Evolutionary conservation across 2,113 vertebrate species (phyloP), one percentile per base, ranked within the genome.

Genomic region (Pelvicachromis taeniatus): DNA sequence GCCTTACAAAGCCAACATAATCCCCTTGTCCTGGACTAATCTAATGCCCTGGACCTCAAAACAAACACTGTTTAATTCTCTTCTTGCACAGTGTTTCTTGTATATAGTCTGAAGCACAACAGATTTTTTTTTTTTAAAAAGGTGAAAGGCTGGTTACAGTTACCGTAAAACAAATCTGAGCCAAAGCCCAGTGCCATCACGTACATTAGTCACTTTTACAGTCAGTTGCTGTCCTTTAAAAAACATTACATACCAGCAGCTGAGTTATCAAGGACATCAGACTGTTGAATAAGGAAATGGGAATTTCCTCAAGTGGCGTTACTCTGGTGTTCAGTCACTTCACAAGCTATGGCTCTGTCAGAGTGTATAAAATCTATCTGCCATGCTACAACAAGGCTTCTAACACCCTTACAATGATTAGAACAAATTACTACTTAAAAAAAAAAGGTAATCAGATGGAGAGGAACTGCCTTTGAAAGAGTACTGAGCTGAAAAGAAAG

Each of bases 11-110:
- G 88, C 89, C 89, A 90, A 81, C 81, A 77, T 94, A 94, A 94
- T 94, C 91, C 91, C 61, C 88, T 87, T 90, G 85, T 91, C 88
- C 88, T 78, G 86, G 80, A 82, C 87, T 93, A 90, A 94, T 93
- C 93, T 89, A 86, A 89, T 86, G 79, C 84, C 82, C 75, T 58
- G 79, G 79, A 88, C 88, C 77, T 90, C 91, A 70, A 87, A 93
- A 89, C 91, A 93, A 92, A 92, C 87, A 92, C 21, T 45, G 31
- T 80, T 88, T 40, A 84, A 89, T 81, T 87, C 53, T 81, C 53
- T 31, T 80, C 61, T 68, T 85, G 31, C 35, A 84, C 85, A 52
- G 4, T 1, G 35, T 86, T 85, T 81, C 81, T 82, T 63, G 86
- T 65, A 48, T 54, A 19, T 40, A 70, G 5, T 45, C 45, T 58